A percentile compares a stretch with the other conserved stretches of the same genome.
phyloP scores from a whole-genome alignment of 1,140 invertebrate genomes.

The Octopus bimaculoides region DNA sequence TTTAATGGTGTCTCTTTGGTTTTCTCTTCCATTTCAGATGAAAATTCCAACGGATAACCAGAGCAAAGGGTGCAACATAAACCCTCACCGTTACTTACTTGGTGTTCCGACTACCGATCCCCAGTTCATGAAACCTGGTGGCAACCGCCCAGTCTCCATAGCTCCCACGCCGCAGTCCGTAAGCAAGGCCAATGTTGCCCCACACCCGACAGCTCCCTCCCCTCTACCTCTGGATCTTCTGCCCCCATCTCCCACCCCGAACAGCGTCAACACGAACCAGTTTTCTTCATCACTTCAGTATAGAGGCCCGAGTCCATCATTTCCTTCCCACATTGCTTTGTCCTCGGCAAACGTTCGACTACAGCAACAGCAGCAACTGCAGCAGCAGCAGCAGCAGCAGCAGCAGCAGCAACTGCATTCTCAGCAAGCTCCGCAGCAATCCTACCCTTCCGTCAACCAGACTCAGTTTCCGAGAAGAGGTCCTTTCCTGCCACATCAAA shows the following conservation, averaged over 20 bases:
- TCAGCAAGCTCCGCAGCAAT: slow-evolving; percentile 24
- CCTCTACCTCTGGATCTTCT: slow-evolving; percentile 5
- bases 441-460: slow-evolving; percentile 22
- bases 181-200: slow-evolving; percentile 17
- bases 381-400: slow-evolving; percentile 33
- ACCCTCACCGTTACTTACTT: slow-evolving; percentile 33
- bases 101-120: slow-evolving; percentile 41
- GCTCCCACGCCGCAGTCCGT: slow-evolving; percentile 3
- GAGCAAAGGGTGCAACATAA: slow-evolving; percentile 15
- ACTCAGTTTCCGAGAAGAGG: slow-evolving; percentile 18
- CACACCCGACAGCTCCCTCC: slow-evolving; percentile 19
- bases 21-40: slow-evolving; percentile 6
- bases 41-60: slow-evolving; percentile 12
- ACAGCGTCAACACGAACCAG: slow-evolving; percentile 14
- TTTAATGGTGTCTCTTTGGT: too few species aligned
- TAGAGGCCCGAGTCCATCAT: slow-evolving; percentile 13
- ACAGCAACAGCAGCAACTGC: slow-evolving; percentile 27
- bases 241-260: slow-evolving; percentile 20
- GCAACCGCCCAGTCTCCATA: not conserved
- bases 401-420: slow-evolving; percentile 29
- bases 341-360: slow-evolving; percentile 25
- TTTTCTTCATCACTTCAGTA: slow-evolving; percentile 18
- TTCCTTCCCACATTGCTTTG: slow-evolving; percentile 20
- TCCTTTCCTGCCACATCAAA: slow-evolving; percentile 10
- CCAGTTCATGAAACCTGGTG: slow-evolving; percentile 36